Base-by-base conservation (phyloP, 37 sponge, comb jelly and placozoan genomes). In the Axinella damicornis region DNA sequence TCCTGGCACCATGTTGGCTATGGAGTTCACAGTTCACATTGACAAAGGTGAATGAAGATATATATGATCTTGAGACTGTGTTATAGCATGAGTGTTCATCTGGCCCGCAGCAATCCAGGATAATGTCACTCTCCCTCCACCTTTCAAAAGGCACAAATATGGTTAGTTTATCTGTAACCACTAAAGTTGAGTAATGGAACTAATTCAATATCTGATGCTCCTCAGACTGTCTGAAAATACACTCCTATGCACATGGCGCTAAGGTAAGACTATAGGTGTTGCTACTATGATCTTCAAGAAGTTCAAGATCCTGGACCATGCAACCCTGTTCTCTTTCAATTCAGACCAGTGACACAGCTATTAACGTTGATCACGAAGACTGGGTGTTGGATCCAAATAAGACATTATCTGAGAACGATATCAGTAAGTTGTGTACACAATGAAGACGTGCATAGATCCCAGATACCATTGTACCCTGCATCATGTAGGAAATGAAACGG, bases 401-500 rank as follows among this genome's bases (percentile, higher is more conserved):
- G 58, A 88, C 82, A 28, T 60, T 88, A 22, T 5, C 37, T 22
- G 77, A 88, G 67, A 58, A 59, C 37, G 56, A 39, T 0, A 57
- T 88, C 22, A 52, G 88, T 88, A 76, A 75, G 88, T n/a, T n/a
- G n/a, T n/a, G n/a, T n/a, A n/a, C n/a, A n/a, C n/a, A n/a, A n/a
- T n/a, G n/a, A n/a, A n/a, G n/a, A n/a, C n/a, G n/a, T n/a, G n/a
- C n/a, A n/a, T n/a, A n/a, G n/a, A 9, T 46, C 4, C 9, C 4
- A 46, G 4, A 46, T 9, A 46, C 9, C 46, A 46, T 46, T 4
- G 46, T 46, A 9, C 33, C 21, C 34, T n/a, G 9, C 41, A 35
- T 20, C 30, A 2, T 71, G 19, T 61, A 89, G 90, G 46, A 39
- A 83, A 89, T 71, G 90, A 89, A 62, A 89, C 90, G 21, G 90